These are phyloP conservation scores for Malurus splendens DNA, from an alignment of 2,797 vertebrate genomes.

Conservation along the genomic window DNA sequence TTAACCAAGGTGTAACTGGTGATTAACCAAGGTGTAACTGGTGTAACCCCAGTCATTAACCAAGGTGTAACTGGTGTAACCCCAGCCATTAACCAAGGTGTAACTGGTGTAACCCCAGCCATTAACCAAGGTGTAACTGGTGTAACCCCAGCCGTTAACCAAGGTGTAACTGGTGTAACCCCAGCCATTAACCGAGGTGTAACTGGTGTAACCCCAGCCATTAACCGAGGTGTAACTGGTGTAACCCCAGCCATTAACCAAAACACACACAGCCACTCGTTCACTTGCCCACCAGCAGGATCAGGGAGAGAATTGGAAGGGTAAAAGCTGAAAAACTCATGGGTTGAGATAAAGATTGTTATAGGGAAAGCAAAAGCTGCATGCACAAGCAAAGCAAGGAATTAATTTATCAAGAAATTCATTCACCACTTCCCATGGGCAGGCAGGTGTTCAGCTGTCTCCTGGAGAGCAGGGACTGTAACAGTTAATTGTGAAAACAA, in stretches of 20 bases:
- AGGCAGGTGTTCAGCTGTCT: not conserved
- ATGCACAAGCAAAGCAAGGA: not conserved
- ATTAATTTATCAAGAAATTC: not conserved
- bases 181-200: no score
- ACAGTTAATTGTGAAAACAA: not conserved
- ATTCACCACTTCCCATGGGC: not conserved
- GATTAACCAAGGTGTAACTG: no score
- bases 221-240: not conserved
- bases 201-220: no score
- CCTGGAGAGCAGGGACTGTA: not conserved
- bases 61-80: no score
- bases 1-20: no score
- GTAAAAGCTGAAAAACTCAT: not conserved
- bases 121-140: no score
- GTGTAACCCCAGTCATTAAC: no score
- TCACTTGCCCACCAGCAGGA: not conserved
- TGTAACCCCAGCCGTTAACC: no score
- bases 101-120: no score
- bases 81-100: no score
- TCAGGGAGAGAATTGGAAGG: accelerated
- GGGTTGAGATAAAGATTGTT: not conserved
- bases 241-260: not conserved
- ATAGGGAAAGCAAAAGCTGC: not conserved
- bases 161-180: no score
- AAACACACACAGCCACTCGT: accelerated